Evolutionary conservation across 2,797 vertebrate species (phyloP).

Genomic region (Gymnothorax reevesii): DNA sequence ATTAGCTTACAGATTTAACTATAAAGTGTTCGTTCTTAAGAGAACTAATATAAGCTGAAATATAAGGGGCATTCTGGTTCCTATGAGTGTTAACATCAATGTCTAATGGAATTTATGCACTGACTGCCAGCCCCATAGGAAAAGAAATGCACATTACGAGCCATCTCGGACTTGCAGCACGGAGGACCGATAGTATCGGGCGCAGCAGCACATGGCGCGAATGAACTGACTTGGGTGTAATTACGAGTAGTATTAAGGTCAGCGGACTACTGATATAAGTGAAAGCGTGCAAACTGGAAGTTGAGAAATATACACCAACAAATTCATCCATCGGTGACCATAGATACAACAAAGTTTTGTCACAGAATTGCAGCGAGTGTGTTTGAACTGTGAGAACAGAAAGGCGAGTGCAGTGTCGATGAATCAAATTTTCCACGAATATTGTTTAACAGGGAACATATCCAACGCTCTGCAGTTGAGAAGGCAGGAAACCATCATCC

Average conservation of each 20-base stretch:
- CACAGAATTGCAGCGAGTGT: not conserved
- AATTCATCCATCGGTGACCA: not conserved
- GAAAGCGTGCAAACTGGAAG: not conserved
- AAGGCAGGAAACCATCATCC: not conserved
- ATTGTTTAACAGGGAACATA: conserved; percentile 37
- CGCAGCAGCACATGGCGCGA: too few species aligned
- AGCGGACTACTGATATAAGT: not conserved
- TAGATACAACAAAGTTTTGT: not conserved
- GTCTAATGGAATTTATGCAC: too few species aligned
- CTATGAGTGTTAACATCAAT: too few species aligned
- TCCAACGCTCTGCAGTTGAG: conserved; percentile 26
- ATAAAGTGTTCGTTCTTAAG: not conserved
- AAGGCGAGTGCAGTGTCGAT: conserved; percentile 38
- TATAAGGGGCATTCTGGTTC: too few species aligned
- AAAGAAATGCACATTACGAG: too few species aligned
- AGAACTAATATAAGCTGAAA: not conserved
- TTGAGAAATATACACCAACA: not conserved
- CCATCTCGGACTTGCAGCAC: too few species aligned
- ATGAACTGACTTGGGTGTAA: not conserved
- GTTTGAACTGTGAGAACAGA: conserved; percentile 36
- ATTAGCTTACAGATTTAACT: not conserved
- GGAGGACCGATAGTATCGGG: too few species aligned
- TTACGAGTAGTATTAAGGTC: conserved; percentile 20
- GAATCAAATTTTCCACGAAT: conserved; percentile 76
- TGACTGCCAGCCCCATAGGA: too few species aligned